Evolutionary conservation across 2,888 invertebrate species (phyloP).

Genomic region (Mylabris sibirica): DNA sequence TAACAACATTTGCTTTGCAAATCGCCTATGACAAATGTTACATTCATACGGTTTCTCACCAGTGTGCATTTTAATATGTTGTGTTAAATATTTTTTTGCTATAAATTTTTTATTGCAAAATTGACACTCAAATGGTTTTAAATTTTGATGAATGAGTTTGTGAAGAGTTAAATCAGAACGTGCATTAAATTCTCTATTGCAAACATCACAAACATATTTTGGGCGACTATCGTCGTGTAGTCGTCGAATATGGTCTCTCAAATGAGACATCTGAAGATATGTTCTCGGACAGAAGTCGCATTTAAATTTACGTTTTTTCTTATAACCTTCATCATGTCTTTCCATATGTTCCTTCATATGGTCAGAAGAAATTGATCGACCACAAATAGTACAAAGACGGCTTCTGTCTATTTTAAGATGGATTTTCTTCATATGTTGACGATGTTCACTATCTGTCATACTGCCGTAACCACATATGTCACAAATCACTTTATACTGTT

Average conservation of each 20-base stretch:
- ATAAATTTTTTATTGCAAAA: constrained; percentile 64
- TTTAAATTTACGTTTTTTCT: constrained; percentile 50
- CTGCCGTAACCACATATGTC: constrained; percentile 47
- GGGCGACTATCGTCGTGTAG: constrained; percentile 47
- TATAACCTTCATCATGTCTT: constrained; percentile 41
- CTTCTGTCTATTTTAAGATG: constrained; percentile 41
- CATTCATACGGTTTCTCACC: constrained; percentile 38
- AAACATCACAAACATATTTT: constrained; percentile 40
- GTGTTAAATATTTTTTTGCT: constrained; percentile 41
- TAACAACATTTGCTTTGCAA: constrained; percentile 24
- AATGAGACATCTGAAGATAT: constrained; percentile 44
- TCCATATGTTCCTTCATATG: constrained; percentile 45
- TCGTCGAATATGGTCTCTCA: constrained; percentile 43
- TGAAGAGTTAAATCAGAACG: constrained; percentile 42
- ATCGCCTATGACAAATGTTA: constrained; percentile 34
- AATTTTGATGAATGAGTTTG: constrained; percentile 50
- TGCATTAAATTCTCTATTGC: constrained; percentile 60
- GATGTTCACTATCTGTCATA: constrained; percentile 46
- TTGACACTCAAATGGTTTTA: constrained; percentile 57
- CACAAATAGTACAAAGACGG: constrained; percentile 52
- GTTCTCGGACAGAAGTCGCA: constrained; percentile 48
- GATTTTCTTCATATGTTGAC: constrained; percentile 44
- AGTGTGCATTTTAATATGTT: constrained; percentile 54
- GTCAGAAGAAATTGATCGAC: constrained; percentile 45
- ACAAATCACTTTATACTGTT: constrained; percentile 65